Evolutionary conservation across 2,113 vertebrate species (phyloP), one percentile per base, ranked within the genome.

Genomic region (Scomber japonicus): DNA sequence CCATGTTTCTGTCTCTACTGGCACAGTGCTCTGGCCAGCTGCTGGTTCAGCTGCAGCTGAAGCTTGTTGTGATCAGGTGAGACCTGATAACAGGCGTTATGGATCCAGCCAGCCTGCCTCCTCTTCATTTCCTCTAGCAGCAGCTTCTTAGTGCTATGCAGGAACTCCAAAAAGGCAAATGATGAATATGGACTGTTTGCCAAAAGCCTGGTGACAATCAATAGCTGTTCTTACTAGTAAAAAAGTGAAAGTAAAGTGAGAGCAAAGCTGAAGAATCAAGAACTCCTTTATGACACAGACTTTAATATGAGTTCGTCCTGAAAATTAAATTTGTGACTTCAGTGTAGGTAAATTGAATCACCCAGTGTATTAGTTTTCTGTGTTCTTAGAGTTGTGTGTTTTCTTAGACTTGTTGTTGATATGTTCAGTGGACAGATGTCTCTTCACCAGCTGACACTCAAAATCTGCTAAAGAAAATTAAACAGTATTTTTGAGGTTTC

Each of bases 51-150:
- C 78, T 71, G 81, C 51, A 66, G 30, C 69, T 71, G 60, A 60
- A 51, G 13, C 40, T 55, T 70, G 60, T 35, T 24, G n/a, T 17
- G 24, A 60, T 27, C 83, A 67, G 49, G n/a, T 55, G 70, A 63
- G 75, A 69, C 45, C 45, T 46, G 62, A 21, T 53, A 73, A 24
- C 35, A 54, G 17, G 61, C n/a, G 55, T 55, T 30, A 59, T 65
- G 66, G 72, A 68, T 74, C 44, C 75, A 46, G 55, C 19, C 12
- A 54, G 61, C 35, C 35, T 40, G 35, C 35, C 35, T 40, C 49
- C 61, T 56, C 69, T 61, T 69, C 56, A 75, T 84, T 71, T 80
- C 67, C 53, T 76, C 67, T 51, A 88, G 75, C 11, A 27, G 86
- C 78, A 73, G 71, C 44, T 64, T 56, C 49, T 75, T 56, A 63